Evolutionary conservation across 2,888 invertebrate species (phyloP).

Genomic region (Lithophane semibrunnea): DNA sequence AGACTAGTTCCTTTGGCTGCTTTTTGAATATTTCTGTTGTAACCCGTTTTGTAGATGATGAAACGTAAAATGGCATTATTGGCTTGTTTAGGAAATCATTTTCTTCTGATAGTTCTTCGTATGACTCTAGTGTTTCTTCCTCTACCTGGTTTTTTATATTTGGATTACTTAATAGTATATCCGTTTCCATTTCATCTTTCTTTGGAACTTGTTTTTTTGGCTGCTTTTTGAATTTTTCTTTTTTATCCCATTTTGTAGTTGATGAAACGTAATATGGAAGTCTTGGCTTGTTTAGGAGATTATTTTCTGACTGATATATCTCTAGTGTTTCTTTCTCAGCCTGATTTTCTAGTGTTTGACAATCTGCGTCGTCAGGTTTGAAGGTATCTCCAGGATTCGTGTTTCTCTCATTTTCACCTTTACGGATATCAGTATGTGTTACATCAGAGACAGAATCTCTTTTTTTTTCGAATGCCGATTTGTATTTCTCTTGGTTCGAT

Average conservation of each 20-base stretch:
- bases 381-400: background rate
- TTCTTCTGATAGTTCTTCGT: background rate
- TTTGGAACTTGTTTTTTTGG: background rate
- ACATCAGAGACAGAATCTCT: background rate
- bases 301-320: background rate
- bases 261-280: constrained; percentile 34
- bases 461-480: background rate
- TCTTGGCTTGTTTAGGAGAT: background rate
- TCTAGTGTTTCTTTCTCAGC: background rate
- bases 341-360: background rate
- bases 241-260: background rate
- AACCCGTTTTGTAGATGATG: background rate
- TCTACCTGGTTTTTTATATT: background rate
- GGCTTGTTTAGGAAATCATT: background rate
- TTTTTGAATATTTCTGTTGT: background rate
- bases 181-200: too few species aligned
- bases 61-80: constrained; percentile 22
- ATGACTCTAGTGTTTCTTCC: constrained; percentile 1
- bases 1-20: too few species aligned
- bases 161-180: background rate
- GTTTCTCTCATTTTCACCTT: background rate
- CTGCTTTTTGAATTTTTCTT: background rate
- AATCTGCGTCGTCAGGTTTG: background rate
- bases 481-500: background rate
- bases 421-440: background rate